Conservation (phyloP, 2,888 invertebrate species). For the Andrena haemorrhoa region DNA sequence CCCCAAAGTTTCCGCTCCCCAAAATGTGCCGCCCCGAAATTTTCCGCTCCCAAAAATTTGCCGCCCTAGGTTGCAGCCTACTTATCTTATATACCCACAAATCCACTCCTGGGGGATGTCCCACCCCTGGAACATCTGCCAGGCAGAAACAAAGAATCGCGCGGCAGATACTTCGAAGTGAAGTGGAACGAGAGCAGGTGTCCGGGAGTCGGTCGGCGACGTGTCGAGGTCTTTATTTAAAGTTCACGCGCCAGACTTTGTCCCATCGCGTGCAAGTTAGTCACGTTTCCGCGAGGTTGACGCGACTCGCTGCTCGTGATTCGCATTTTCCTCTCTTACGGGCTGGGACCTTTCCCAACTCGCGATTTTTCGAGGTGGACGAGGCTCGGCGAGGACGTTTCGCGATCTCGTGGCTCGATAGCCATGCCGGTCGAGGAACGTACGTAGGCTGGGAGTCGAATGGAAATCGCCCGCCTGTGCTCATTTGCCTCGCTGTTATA, state of each 20-base stretch:
- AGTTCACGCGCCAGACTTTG: constrained; percentile 18
- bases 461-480: constrained; percentile 8
- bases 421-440: constrained; percentile 9
- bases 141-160: not conserved
- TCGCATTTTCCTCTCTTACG: not conserved
- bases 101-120: too few species aligned
- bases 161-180: too few species aligned
- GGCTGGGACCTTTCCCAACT: not conserved
- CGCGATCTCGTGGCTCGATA: constrained; percentile 12
- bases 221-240: constrained; percentile 1
- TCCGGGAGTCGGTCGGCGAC: not conserved
- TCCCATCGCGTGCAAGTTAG: constrained; percentile 15
- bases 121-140: too few species aligned
- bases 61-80: too few species aligned
- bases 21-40: too few species aligned
- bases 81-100: too few species aligned
- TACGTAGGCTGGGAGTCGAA: constrained; percentile 10
- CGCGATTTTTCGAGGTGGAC: not conserved
- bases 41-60: too few species aligned
- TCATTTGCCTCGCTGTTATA: constrained; percentile 42
- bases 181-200: too few species aligned
- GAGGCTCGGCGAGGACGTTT: not conserved
- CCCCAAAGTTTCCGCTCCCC: too few species aligned
- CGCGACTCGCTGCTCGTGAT: constrained; percentile 3
- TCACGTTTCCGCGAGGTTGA: constrained; percentile 41